phyloP scores from a whole-genome alignment of 2,797 vertebrate species.

The Molossus alvarezi region DNA sequence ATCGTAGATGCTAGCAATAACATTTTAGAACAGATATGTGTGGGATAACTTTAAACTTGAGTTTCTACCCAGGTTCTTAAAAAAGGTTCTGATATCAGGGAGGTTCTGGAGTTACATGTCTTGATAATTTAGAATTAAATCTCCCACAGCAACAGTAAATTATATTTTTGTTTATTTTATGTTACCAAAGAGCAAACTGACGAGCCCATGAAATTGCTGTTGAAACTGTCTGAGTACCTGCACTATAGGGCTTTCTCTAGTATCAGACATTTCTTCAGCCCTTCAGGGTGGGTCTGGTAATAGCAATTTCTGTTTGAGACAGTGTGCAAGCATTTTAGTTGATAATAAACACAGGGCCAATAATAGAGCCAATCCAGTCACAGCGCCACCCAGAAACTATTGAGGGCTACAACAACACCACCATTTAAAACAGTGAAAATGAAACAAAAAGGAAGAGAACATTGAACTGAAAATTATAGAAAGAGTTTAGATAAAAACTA shows the following conservation, averaged over 20 bases:
- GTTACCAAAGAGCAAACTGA: not conserved
- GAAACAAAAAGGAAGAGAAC: not conserved
- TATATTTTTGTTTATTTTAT: not conserved
- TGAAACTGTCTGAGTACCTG: not conserved
- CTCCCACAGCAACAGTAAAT: not conserved
- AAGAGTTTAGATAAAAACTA: constrained; percentile 74
- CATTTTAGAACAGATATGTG: not conserved
- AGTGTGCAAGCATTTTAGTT: constrained; percentile 71
- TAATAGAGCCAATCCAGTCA: constrained; percentile 22
- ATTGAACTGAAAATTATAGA: constrained; percentile 75
- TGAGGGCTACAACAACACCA: constrained; percentile 72
- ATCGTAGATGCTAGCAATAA: not conserved
- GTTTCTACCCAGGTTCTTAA: not conserved
- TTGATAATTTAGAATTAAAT: constrained; percentile 21
- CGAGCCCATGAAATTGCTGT: not conserved
- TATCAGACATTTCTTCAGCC: not conserved
- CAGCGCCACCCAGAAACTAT: constrained; percentile 54
- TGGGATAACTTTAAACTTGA: not conserved
- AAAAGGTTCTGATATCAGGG: not conserved
- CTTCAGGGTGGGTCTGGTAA: not conserved
- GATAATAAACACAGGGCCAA: not conserved
- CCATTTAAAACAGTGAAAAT: constrained; percentile 30
- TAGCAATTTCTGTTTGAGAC: constrained; percentile 63
- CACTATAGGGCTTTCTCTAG: not conserved
- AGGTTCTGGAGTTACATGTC: not conserved